Percentiles rank a stretch among this genome's conserved stretches.
phyloP scores from a whole-genome alignment of 2,797 vertebrate genomes.

The Falco columbarius region DNA sequence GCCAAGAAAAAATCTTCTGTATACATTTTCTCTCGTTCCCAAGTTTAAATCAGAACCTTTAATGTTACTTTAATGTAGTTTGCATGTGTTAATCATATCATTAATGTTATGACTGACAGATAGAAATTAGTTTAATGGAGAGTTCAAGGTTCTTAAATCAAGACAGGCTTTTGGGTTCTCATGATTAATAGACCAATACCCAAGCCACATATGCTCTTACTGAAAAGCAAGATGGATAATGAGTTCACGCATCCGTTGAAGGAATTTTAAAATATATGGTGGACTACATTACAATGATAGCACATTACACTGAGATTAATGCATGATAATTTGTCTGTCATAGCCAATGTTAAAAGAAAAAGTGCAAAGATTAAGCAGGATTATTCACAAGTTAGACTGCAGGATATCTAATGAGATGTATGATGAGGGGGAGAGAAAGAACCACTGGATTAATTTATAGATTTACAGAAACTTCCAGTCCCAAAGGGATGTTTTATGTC shows the following conservation, averaged over 20 bases:
- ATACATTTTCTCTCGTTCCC: neutral
- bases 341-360: neutral
- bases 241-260: neutral
- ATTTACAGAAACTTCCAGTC: neutral
- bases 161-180: conserved; percentile 52
- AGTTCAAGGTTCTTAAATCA: conserved; percentile 61
- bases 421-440: neutral
- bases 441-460: neutral
- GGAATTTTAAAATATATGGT: conserved; percentile 31
- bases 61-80: neutral
- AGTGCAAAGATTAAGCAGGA: neutral
- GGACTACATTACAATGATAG: neutral
- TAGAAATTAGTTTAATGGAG: conserved; percentile 50
- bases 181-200: conserved; percentile 43
- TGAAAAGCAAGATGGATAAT: conserved; percentile 39
- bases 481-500: neutral
- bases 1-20: neutral
- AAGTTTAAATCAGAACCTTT: neutral
- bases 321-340: neutral
- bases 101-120: conserved; percentile 47
- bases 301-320: neutral
- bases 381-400: neutral
- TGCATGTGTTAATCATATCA: conserved; percentile 26
- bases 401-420: neutral
- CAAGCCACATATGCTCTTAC: neutral